Conservation (phyloP, 2,888 invertebrate genomes). For the Unio pictorum region DNA sequence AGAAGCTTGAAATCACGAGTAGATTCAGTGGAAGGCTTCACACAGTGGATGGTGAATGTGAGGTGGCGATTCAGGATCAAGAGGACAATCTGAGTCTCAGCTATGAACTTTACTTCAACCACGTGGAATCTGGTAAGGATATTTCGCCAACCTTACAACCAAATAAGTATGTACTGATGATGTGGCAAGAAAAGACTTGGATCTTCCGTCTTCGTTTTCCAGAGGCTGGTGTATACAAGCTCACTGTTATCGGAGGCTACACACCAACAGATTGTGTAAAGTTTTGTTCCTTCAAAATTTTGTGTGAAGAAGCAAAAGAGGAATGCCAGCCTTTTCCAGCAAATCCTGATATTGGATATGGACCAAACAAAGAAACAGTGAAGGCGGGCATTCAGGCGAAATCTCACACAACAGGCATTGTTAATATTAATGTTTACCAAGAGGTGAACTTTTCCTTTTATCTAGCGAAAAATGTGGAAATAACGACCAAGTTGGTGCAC, state of each 20-base stretch:
- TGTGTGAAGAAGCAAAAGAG: conserved; percentile 26
- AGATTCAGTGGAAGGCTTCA: conserved; percentile 8
- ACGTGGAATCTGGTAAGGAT: conserved; percentile 32
- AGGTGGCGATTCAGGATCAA: conserved; percentile 17
- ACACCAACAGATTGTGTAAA: conserved; percentile 7
- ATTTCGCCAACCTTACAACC: conserved; percentile 28
- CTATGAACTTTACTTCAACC: conserved; percentile 37
- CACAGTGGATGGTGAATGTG: conserved; percentile 18
- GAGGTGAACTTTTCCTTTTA: conserved; percentile 28
- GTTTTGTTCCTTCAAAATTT: conserved; percentile 37
- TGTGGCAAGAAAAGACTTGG: conserved; percentile 22
- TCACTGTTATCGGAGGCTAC: conserved; percentile 25
- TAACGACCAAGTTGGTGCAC: conserved; percentile 27
- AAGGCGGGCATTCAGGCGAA: conserved; percentile 25
- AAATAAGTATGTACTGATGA: conserved; percentile 38
- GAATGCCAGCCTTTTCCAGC: conserved; percentile 34
- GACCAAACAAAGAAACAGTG: conserved; percentile 31
- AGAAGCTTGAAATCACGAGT: conserved; percentile 10
- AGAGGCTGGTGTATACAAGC: conserved; percentile 35
- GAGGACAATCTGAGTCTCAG: conserved; percentile 15
- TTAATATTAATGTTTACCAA: conserved; percentile 18
- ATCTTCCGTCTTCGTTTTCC: conserved; percentile 38
- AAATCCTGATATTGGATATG: conserved; percentile 39
- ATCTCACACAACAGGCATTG: conserved; percentile 28
- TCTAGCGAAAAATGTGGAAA: conserved; percentile 19